A percentile compares a stretch with the other conserved stretches of the same genome.
These are phyloP conservation scores for Danionella cerebrum DNA, from an alignment of 2,113 vertebrate genomes.

Conservation along the genomic window DNA sequence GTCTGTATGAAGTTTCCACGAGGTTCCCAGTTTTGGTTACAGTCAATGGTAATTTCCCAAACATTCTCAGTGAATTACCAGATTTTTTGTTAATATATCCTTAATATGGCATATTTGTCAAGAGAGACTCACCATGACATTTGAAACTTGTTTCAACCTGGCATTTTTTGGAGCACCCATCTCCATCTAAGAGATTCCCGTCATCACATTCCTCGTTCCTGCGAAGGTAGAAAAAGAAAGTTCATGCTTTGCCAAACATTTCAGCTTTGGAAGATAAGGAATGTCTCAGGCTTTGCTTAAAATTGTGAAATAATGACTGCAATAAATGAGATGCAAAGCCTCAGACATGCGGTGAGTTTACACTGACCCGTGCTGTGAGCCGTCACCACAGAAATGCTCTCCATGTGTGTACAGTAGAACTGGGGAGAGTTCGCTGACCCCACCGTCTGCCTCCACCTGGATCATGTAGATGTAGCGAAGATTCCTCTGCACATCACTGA, in stretches of 20 bases:
- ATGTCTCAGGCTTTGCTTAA: background rate
- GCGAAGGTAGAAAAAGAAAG: background rate
- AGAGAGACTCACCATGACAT: slow-evolving; percentile 72
- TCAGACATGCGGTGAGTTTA: background rate
- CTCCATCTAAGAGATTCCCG: slow-evolving; percentile 76
- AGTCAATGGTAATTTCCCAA: too few relatives aligned
- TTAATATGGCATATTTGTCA: too few relatives aligned
- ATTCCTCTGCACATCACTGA: slow-evolving; percentile 73
- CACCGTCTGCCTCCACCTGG: slow-evolving; percentile 67
- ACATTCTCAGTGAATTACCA: background rate
- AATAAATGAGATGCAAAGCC: background rate
- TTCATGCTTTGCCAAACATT: background rate
- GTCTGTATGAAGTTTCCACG: background rate
- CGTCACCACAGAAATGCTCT: slow-evolving; percentile 81
- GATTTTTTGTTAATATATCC: background rate
- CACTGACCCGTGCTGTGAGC: slow-evolving; percentile 66
- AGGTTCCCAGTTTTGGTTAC: background rate
- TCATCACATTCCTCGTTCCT: slow-evolving; percentile 91
- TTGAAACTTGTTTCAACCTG: slow-evolving; percentile 75
- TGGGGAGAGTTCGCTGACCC: slow-evolving; percentile 75
- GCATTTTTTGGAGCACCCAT: slow-evolving; percentile 90
- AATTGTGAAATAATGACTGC: background rate
- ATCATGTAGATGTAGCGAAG: slow-evolving; percentile 77
- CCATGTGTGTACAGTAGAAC: slow-evolving; percentile 72
- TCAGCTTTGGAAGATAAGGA: background rate